Evolutionary conservation across 2,888 invertebrate species (phyloP), one percentile per base, ranked within the genome.

Genomic region (Drosophila suboccidentalis): DNA sequence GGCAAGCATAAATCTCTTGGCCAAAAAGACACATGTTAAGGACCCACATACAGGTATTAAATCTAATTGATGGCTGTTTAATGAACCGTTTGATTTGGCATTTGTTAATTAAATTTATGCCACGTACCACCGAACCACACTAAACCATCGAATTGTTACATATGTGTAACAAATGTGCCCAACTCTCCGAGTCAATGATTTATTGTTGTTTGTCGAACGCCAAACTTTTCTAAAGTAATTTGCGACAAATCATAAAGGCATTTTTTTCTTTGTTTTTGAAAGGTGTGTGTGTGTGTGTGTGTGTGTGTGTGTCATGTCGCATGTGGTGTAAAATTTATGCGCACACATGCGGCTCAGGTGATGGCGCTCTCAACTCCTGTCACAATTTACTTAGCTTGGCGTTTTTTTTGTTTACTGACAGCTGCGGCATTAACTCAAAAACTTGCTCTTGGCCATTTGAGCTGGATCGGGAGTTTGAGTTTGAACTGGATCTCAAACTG

Each of bases 241-340:
- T 84, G 84, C 84, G 84, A 84, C 87, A 84, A 84, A 84, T 84
- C 84, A 84, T 87, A 84, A 82, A 82, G 68, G 63, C 74, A 84
- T 72, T 79, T 75, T 68, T 68, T 70, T 47, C 51, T 63, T 36
- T 38, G 44, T 36, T 61, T 39, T 49, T 17, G 15, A 13, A 38
- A 39, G 29, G 22, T 38, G 8, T 34, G 46, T 32, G 10, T 54
- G 57, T 65, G 67, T 36, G 32, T 39, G 15, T 34, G 15, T 55
- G 39, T 34, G 38, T 66, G 34, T 44, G 55, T 58, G 53, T 65
- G 61, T 32, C 51, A 38, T 79, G 65, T 55, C 75, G 64, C 82
- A 82, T 77, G 75, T 46, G 85, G 77, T 59, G 67, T 47, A 58
- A 70, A 84, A 84, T 84, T 84, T 84, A 84, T 84, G 84, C 84